These are phyloP conservation scores for Peromyscus leucopus DNA, from an alignment of 2,113 vertebrate genomes.

Conservation along the genomic window DNA sequence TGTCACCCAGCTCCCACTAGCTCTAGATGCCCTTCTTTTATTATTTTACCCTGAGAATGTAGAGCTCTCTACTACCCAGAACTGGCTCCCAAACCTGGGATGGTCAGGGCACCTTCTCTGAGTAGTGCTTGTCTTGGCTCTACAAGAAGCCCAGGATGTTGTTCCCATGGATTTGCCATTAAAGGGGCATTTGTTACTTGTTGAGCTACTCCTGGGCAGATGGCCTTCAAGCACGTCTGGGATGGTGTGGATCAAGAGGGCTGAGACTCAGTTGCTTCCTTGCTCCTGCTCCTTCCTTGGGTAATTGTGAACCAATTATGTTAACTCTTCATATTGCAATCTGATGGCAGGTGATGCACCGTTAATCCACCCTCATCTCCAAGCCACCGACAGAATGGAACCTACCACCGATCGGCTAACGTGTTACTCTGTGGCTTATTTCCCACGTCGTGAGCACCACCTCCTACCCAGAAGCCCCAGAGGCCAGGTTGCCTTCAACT, in stretches of 20 bases:
- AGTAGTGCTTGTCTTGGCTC: neutral
- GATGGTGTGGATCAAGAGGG: too few relatives aligned
- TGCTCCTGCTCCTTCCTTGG: neutral
- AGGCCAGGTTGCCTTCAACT: neutral
- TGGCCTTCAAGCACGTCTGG: neutral
- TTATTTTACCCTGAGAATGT: neutral
- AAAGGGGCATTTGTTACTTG: neutral
- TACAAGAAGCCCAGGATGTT: neutral
- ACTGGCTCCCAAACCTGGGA: too few relatives aligned
- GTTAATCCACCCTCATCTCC: neutral
- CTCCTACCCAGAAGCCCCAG: neutral
- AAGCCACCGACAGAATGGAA: neutral
- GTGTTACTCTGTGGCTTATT: neutral
- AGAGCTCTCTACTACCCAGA: neutral
- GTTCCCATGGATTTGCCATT: neutral
- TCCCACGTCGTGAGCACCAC: neutral
- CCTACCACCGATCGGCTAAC: neutral
- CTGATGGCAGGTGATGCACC: neutral
- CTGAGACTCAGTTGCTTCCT: neutral
- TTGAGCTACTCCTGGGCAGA: neutral
- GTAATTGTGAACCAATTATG: neutral
- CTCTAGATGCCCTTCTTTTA: neutral
- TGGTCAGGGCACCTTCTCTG: neutral
- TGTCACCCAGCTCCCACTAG: neutral
- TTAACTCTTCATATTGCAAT: neutral